Conservation (phyloP, 2,797 vertebrate species). For the Podarcis siculus region DNA sequence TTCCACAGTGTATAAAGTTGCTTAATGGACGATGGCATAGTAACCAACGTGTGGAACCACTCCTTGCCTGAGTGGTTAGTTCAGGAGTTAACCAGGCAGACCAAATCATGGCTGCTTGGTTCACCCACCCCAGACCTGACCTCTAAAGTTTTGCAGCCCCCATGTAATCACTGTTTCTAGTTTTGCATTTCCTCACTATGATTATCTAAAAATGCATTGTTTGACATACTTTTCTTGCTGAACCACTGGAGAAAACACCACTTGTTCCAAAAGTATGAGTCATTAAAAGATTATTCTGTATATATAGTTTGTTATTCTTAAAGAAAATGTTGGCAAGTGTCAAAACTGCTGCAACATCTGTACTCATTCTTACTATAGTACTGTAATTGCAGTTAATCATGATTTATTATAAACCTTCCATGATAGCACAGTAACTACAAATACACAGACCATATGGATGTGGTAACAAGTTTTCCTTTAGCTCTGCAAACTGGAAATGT, state of each 20-base stretch:
- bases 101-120: background rate
- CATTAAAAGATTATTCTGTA: constrained; percentile 13
- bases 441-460: background rate
- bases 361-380: constrained; percentile 1
- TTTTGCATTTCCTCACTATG: constrained; percentile 45
- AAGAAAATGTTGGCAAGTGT: constrained; percentile 8
- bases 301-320: constrained; percentile 15
- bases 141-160: constrained; percentile 36
- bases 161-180: constrained; percentile 30
- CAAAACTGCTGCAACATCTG: constrained; percentile 6
- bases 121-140: background rate
- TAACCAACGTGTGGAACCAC: background rate
- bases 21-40: background rate
- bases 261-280: constrained; percentile 5
- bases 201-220: constrained; percentile 30
- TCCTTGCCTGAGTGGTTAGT: constrained; percentile 35
- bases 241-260: constrained; percentile 31
- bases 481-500: constrained; percentile 21
- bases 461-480: background rate
- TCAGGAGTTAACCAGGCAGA: background rate
- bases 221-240: constrained; percentile 40
- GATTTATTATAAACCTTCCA: constrained; percentile 33
- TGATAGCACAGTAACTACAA: constrained; percentile 26
- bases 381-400: constrained; percentile 35
- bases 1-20: background rate